phyloP scores from a whole-genome alignment of 1,140 invertebrate genomes.

The Chrysoperla carnea region DNA sequence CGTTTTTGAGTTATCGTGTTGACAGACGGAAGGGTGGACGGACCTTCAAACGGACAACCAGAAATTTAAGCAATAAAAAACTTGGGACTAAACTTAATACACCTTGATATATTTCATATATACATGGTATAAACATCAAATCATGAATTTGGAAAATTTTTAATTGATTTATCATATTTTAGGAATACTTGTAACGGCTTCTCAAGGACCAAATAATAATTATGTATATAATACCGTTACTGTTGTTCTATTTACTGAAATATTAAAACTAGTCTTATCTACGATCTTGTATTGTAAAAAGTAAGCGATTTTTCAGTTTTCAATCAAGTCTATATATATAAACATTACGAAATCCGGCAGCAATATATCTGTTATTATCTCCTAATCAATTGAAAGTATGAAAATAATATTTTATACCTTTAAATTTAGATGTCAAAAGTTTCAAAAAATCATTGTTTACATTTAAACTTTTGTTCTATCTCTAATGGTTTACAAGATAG shows the following conservation, averaged over 20 bases:
- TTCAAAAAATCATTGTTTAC: neutral
- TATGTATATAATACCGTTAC: conserved; percentile 80
- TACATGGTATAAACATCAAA: too few species aligned
- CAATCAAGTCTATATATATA: neutral
- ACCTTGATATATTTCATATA: too few species aligned
- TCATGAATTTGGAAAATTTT: too few species aligned
- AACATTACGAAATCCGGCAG: neutral
- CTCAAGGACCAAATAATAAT: conserved; percentile 57
- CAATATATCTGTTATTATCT: conserved; percentile 1
- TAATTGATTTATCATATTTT: conserved; percentile 12
- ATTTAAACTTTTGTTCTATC: too few species aligned
- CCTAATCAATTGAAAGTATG: neutral
- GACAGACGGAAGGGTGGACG: too few species aligned
- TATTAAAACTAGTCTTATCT: conserved; percentile 66
- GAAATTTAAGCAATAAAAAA: too few species aligned
- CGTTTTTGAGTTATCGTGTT: too few species aligned
- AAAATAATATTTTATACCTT: neutral
- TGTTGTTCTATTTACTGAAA: conserved; percentile 76
- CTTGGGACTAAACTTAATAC: too few species aligned
- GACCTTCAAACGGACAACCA: too few species aligned
- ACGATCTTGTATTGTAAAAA: conserved; percentile 49
- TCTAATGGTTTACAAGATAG: too few species aligned
- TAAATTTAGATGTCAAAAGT: neutral
- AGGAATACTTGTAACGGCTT: conserved; percentile 84
- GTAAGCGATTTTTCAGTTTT: conserved; percentile 27